These are phyloP conservation scores for Anthonomus grandis DNA, from an alignment of 1,140 invertebrate genomes.

Conservation along the genomic window DNA sequence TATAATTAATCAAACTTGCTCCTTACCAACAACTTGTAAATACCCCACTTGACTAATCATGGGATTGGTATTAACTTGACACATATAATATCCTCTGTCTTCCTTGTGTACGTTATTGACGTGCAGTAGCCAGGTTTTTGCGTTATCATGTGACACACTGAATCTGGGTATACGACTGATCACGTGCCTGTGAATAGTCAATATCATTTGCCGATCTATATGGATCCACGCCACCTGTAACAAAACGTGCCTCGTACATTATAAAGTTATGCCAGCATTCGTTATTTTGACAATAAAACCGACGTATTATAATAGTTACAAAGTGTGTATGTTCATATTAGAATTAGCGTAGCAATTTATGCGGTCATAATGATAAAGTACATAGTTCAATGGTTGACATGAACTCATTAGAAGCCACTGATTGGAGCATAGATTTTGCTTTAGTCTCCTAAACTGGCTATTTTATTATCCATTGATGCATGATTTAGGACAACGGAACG, in stretches of 20 bases:
- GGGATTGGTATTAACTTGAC: conserved; percentile 92
- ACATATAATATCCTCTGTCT: conserved; percentile 89
- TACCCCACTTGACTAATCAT: conserved; percentile 94
- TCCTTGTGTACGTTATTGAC: conserved; percentile 84
- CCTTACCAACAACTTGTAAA: conserved; percentile 90
- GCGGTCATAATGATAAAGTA: conserved; percentile 14
- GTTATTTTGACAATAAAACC: neutral
- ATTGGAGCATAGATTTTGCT: conserved; percentile 14
- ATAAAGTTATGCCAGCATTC: neutral
- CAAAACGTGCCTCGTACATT: neutral
- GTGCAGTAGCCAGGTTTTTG: conserved; percentile 86
- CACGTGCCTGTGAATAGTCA: conserved; percentile 87
- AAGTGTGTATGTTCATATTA: conserved; percentile 4
- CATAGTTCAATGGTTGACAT: conserved; percentile 13
- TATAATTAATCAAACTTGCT: too few species aligned
- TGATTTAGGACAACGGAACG: conserved; percentile 12
- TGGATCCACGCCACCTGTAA: conserved; percentile 90
- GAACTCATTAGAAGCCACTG: conserved; percentile 17
- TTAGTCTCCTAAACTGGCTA: conserved; percentile 19
- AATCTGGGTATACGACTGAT: conserved; percentile 83
- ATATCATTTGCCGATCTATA: conserved; percentile 90
- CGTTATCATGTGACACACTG: conserved; percentile 85
- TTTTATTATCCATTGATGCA: conserved; percentile 20
- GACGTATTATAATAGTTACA: neutral
- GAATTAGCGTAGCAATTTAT: conserved; percentile 1